Conservation (phyloP, 2,888 invertebrate genomes). For the Parnassius apollo region DNA sequence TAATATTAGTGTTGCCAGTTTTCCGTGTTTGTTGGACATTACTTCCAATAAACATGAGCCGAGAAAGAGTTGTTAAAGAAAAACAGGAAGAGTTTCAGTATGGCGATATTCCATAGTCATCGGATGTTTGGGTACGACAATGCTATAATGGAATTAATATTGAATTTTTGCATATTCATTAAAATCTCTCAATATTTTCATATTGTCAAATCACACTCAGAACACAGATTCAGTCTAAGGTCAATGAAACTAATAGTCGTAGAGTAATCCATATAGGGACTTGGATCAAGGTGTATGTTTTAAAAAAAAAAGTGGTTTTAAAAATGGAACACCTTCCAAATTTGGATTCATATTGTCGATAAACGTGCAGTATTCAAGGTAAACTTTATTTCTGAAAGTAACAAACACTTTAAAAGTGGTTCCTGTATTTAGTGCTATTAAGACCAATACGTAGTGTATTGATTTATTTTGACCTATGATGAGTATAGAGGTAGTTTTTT, state of each 20-base stretch:
- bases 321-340: conserved; percentile 22
- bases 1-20: too few relatives aligned
- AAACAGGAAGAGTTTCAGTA: too few relatives aligned
- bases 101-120: too few relatives aligned
- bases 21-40: too few relatives aligned
- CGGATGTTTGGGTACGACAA: too few relatives aligned
- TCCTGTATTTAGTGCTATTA: conserved; percentile 6
- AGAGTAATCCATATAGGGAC: conserved; percentile 5
- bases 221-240: conserved; percentile 15
- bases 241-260: conserved; percentile 18
- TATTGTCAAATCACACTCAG: not conserved
- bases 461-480: too few relatives aligned
- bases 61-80: too few relatives aligned
- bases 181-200: not conserved
- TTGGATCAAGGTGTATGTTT: conserved; percentile 3
- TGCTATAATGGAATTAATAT: too few relatives aligned
- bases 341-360: conserved; percentile 17
- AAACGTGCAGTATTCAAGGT: conserved; percentile 17
- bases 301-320: conserved; percentile 22
- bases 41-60: too few relatives aligned
- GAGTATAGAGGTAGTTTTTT: too few relatives aligned
- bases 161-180: too few relatives aligned
- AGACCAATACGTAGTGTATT: not conserved
- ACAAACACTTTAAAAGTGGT: conserved; percentile 8
- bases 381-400: conserved; percentile 5